Conservation (phyloP, 1,140 invertebrate genomes). For the Pachyrhynchus sulphureomaculatus region DNA sequence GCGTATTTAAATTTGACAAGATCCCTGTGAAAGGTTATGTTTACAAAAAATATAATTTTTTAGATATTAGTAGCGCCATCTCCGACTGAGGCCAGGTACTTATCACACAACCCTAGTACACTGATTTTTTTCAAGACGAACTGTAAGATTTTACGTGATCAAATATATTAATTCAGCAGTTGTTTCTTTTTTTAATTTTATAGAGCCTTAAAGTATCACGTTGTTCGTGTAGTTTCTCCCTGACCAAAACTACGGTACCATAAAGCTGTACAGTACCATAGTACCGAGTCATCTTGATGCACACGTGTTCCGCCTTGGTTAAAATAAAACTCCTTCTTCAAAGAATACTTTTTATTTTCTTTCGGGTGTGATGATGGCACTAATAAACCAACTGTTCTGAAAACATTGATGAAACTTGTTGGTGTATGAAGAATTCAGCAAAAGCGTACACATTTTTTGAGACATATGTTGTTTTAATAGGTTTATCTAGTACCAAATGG, state of each 20-base stretch:
- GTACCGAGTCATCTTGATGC: constrained; percentile 30
- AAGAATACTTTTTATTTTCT: constrained; percentile 21
- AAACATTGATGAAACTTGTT: constrained; percentile 3
- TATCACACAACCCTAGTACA: too few species aligned
- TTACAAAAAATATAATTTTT: too few species aligned
- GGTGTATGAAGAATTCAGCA: not conserved
- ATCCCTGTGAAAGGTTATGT: too few species aligned
- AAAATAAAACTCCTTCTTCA: constrained; percentile 16
- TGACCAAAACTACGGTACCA: constrained; percentile 3
- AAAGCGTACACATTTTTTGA: not conserved
- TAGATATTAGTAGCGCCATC: too few species aligned
- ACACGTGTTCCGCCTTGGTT: constrained; percentile 21
- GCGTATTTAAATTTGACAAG: too few species aligned
- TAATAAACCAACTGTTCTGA: constrained; percentile 22
- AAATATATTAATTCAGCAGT: too few species aligned
- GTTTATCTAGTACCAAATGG: not conserved
- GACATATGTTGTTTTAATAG: not conserved
- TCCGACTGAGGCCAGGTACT: too few species aligned
- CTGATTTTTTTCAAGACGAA: too few species aligned
- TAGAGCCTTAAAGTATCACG: too few species aligned
- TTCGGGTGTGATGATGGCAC: constrained; percentile 11
- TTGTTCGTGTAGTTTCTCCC: constrained; percentile 3
- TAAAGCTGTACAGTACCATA: constrained; percentile 24
- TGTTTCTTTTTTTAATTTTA: too few species aligned
- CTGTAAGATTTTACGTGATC: too few species aligned